These are phyloP conservation scores for Aulostomus chinensis DNA, from an alignment of 2,797 vertebrate species.

Conservation along the genomic window DNA sequence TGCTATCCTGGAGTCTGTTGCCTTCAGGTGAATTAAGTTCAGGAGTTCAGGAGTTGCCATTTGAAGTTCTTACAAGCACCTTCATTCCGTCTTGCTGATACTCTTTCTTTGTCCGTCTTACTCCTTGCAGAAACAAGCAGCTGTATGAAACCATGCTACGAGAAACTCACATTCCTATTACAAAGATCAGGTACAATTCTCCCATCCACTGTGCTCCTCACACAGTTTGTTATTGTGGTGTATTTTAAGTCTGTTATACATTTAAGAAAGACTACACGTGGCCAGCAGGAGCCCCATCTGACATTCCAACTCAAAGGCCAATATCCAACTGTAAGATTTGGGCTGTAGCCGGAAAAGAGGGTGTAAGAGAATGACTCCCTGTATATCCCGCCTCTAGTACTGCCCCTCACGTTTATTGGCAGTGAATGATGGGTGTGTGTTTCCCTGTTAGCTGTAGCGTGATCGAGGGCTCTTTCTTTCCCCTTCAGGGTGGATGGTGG, in stretches of 20 bases:
- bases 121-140: conserved; percentile 89
- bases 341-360: conserved; percentile 12
- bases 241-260: no score
- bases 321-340: conserved; percentile 15
- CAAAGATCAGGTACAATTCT: conserved; percentile 84
- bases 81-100: no score
- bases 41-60: no score
- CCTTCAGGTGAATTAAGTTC: conserved; percentile 84
- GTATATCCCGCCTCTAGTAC: conserved; percentile 12
- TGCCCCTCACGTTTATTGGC: conserved; percentile 39
- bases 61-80: neutral
- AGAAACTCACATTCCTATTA: conserved; percentile 86
- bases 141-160: conserved; percentile 88
- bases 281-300: neutral
- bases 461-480: conserved; percentile 15
- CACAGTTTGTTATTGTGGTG: no score
- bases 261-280: neutral
- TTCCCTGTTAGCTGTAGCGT: conserved; percentile 20
- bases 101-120: neutral
- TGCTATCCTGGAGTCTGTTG: conserved; percentile 92
- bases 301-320: conserved; percentile 4
- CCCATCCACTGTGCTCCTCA: no score
- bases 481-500: conserved; percentile 90
- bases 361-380: conserved; percentile 8
- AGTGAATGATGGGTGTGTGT: conserved; percentile 33